Evolutionary conservation across 2,888 invertebrate genomes (phyloP).

Genomic region (Pristionchus entomophagus): DNA sequence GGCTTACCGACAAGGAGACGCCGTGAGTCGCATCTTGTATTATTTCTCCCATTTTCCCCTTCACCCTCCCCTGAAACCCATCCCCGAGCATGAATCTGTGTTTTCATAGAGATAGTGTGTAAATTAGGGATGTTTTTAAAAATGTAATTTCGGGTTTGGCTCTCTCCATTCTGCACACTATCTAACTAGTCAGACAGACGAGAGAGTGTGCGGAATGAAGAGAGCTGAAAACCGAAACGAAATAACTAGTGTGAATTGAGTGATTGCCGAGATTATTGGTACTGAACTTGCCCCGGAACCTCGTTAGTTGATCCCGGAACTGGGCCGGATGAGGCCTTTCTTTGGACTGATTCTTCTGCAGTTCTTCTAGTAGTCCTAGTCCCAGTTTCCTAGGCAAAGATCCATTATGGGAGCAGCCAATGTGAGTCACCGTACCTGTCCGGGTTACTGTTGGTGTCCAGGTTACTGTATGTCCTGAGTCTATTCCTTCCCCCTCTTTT

Average conservation of each 20-base stretch:
- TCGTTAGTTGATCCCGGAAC: constrained; percentile 19
- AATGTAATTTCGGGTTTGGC: too few relatives aligned
- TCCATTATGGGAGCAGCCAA: background rate
- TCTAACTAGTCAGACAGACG: too few relatives aligned
- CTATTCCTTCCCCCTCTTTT: background rate
- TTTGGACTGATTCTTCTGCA: background rate
- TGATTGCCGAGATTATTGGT: background rate
- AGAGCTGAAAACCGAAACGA: too few relatives aligned
- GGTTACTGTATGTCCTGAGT: background rate
- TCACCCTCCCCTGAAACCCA: too few relatives aligned
- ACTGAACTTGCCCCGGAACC: background rate
- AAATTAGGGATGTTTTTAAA: background rate
- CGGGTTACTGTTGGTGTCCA: background rate
- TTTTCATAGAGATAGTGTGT: background rate
- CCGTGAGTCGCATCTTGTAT: constrained; percentile 56
- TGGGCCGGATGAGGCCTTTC: background rate
- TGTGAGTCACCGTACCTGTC: background rate
- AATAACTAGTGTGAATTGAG: background rate
- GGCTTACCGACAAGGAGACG: constrained; percentile 61
- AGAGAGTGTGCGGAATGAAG: too few relatives aligned
- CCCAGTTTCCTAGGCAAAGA: background rate
- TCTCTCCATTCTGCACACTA: too few relatives aligned
- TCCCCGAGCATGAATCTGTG: constrained; percentile 6
- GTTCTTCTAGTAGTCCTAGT: background rate
- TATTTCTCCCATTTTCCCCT: background rate